phyloP scores from a whole-genome alignment of 2,113 vertebrate species.

The Sander lucioperca region DNA sequence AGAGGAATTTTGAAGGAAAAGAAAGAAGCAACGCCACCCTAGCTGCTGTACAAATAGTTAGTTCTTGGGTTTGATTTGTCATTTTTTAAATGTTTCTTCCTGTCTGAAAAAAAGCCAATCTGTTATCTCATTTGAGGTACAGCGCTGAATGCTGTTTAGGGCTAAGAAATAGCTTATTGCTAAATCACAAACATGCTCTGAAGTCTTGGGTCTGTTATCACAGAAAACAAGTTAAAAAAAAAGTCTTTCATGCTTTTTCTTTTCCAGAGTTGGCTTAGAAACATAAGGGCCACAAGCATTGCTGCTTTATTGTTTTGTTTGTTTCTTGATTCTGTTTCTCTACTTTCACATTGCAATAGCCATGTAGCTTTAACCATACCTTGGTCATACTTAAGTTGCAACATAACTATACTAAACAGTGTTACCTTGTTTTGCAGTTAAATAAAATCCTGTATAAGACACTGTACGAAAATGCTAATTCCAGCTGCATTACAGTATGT shows the following conservation, averaged over 20 bases:
- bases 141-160: neutral
- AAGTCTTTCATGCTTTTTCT: constrained; percentile 25
- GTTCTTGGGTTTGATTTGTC: neutral
- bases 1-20: neutral
- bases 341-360: neutral
- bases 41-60: neutral
- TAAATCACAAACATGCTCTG: neutral
- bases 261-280: constrained; percentile 6
- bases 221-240: constrained; percentile 18
- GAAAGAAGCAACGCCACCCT: neutral
- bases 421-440: neutral
- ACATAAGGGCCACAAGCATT: constrained; percentile 10
- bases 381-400: neutral
- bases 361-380: neutral
- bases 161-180: neutral
- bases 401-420: neutral
- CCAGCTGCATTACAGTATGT: neutral
- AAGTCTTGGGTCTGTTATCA: constrained; percentile 26
- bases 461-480: neutral
- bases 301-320: constrained; percentile 15
- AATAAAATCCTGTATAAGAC: neutral
- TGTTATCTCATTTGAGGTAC: constrained; percentile 38
- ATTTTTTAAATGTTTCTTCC: neutral
- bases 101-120: neutral
- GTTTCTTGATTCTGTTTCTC: constrained; percentile 1